Conservation (phyloP, 2,797 vertebrate species). For the Ciconia nigra region DNA sequence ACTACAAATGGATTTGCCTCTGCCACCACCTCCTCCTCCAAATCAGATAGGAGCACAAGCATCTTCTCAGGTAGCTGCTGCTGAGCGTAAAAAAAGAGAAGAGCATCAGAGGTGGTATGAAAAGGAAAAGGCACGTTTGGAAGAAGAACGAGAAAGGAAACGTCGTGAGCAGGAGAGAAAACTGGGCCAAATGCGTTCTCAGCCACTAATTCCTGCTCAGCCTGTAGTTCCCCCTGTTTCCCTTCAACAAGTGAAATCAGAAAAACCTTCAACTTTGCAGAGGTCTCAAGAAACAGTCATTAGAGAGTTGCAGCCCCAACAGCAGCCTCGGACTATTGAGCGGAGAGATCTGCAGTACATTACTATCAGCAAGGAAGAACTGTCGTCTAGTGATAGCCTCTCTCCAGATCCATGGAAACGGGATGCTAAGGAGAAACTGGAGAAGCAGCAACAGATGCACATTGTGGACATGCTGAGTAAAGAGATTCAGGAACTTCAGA, state of each 20-base stretch:
- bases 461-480: conserved; percentile 95
- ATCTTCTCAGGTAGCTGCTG: conserved; percentile 68
- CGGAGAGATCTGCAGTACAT: conserved; percentile 88
- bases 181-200: conserved; percentile 90
- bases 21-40: conserved; percentile 72
- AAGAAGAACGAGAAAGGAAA: conserved; percentile 95
- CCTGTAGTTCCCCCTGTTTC: conserved; percentile 72
- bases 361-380: conserved; percentile 87
- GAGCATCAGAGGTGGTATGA: conserved; percentile 99
- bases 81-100: conserved; percentile 91
- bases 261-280: conserved; percentile 86
- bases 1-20: conserved; percentile 77
- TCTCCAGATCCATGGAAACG: conserved; percentile 98
- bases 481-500: conserved; percentile 95
- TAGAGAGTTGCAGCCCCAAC: conserved; percentile 92
- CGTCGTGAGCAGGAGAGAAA: conserved; percentile 94
- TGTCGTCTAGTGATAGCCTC: conserved; percentile 90
- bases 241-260: conserved; percentile 77
- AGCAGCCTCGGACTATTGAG: conserved; percentile 96
- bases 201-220: conserved; percentile 76
- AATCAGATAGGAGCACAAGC: conserved; percentile 76
- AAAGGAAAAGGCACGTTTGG: conserved; percentile 95
- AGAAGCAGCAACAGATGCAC: conserved; percentile 98
- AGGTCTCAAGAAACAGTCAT: conserved; percentile 91
- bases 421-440: conserved; percentile 93